Conservation (phyloP, 2,888 invertebrate species). For the Nymphalis polychloros region DNA sequence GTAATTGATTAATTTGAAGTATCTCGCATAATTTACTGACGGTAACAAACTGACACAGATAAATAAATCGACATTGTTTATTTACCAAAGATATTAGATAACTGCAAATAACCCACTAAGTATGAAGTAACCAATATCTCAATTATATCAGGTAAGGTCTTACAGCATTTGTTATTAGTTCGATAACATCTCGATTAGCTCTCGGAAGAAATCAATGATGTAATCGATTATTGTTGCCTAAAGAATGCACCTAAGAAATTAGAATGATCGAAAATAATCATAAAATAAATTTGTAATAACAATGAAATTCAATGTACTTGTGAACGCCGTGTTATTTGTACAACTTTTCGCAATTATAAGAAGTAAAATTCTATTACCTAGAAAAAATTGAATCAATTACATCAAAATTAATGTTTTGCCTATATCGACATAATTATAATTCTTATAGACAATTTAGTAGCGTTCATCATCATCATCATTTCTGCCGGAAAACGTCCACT, state of each 20-base stretch:
- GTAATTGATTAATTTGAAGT: too few species aligned
- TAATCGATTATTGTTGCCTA: slow-evolving; percentile 27
- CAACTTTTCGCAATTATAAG: neutral
- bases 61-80: neutral
- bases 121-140: slow-evolving; percentile 26
- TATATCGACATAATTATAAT: too few species aligned
- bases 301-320: neutral
- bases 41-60: neutral
- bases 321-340: neutral
- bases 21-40: too few species aligned
- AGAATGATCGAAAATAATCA: slow-evolving; percentile 20
- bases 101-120: neutral
- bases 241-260: slow-evolving; percentile 29
- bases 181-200: slow-evolving; percentile 48
- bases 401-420: too few species aligned
- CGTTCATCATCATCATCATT: too few species aligned
- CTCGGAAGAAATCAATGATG: slow-evolving; percentile 42
- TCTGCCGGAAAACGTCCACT: too few species aligned
- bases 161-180: slow-evolving; percentile 37
- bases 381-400: too few species aligned
- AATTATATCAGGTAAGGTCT: slow-evolving; percentile 27
- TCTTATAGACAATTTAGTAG: too few species aligned
- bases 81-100: neutral
- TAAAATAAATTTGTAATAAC: slow-evolving; percentile 17
- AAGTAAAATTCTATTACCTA: neutral